A percentile compares a stretch with the other conserved stretches of the same genome.
Conservation (phyloP, 2,888 invertebrate species). For the Trimorus sp. region DNA sequence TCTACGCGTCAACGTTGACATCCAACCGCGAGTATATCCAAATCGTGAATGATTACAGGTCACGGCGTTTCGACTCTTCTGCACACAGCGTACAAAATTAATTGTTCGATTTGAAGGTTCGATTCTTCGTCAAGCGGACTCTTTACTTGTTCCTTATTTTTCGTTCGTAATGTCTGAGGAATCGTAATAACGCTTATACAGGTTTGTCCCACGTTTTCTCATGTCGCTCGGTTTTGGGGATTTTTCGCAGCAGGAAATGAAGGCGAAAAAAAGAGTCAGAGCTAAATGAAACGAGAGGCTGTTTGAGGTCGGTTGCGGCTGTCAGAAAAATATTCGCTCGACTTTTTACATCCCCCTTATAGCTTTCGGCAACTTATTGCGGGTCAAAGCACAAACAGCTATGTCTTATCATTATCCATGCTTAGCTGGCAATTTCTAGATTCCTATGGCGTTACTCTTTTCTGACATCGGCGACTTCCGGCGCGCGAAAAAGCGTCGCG, state of each 20-base stretch:
- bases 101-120: slow-evolving; percentile 24
- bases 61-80: slow-evolving; percentile 49
- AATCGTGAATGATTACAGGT: slow-evolving; percentile 62
- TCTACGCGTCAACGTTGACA: slow-evolving; percentile 34
- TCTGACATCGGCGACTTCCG: slow-evolving; percentile 11
- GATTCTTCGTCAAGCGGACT: slow-evolving; percentile 10
- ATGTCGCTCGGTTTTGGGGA: no score
- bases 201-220: no score
- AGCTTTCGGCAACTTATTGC: slow-evolving; percentile 30
- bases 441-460: slow-evolving; percentile 11
- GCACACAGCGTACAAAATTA: slow-evolving; percentile 43
- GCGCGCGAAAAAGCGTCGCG: background rate
- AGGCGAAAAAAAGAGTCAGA: no score
- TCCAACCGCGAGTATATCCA: slow-evolving; percentile 22
- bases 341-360: slow-evolving; percentile 4
- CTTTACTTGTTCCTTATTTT: no score
- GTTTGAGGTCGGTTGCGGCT: no score
- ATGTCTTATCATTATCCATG: slow-evolving; percentile 27
- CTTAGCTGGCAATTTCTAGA: slow-evolving; percentile 23
- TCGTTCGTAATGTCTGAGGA: no score
- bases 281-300: no score
- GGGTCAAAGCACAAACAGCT: slow-evolving; percentile 38
- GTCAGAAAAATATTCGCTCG: no score
- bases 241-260: no score
- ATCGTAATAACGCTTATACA: no score